Evolutionary conservation across 2,113 vertebrate genomes (phyloP).

Genomic region (Cathartes aura): DNA sequence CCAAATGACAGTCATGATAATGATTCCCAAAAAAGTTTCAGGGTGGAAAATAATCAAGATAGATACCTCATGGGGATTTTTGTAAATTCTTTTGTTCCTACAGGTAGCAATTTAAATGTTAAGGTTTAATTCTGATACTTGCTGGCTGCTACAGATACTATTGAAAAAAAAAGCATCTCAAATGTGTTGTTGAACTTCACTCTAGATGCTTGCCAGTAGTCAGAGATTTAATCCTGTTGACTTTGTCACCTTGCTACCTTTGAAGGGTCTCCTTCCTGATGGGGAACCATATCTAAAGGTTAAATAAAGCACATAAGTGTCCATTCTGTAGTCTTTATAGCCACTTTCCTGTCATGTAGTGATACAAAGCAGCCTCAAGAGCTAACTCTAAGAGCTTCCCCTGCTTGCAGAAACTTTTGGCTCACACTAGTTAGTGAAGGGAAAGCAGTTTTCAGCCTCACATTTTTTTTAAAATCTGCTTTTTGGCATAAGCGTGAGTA

Average conservation of each 20-base stretch:
- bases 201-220: neutral
- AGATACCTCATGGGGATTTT: neutral
- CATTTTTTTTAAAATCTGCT: neutral
- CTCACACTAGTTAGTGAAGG: neutral
- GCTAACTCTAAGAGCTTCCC: neutral
- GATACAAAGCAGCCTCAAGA: neutral
- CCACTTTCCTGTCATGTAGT: neutral
- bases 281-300: neutral
- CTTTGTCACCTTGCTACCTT: neutral
- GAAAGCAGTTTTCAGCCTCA: neutral
- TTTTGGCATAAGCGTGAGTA: neutral
- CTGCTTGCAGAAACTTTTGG: neutral
- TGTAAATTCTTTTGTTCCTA: neutral
- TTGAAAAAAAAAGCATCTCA: neutral
- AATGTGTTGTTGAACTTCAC: neutral
- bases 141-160: accelerated
- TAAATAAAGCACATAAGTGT: neutral
- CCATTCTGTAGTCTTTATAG: neutral
- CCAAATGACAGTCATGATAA: neutral
- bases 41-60: neutral
- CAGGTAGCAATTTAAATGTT: neutral
- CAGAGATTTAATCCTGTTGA: neutral
- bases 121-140: neutral
- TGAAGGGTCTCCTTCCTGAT: neutral
- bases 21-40: neutral